Base-by-base conservation (phyloP, 64 coral and sea anemone genomes). In the Montipora capricornis region DNA sequence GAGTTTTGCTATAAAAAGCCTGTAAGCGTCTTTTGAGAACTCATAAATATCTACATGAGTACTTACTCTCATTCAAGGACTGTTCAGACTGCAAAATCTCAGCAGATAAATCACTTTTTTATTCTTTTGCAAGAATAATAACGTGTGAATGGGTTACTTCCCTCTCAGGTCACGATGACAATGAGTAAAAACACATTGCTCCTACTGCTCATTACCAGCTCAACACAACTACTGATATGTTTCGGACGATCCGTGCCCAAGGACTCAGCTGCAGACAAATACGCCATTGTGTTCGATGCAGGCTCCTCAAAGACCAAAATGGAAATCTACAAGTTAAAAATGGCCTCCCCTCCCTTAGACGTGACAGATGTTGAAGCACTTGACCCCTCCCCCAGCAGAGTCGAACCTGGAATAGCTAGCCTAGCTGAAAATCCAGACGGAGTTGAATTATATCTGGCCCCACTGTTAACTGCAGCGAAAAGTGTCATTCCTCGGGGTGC, bases 201-300 rank as follows among this genome's bases (percentile, higher is more conserved):
- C 0, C 12, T 82, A 44, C 24, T 82, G 55, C 53, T 82, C 57
- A 16, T 82, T 20, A 82, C 62, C 24, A 70, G 64, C 2, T 2
- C 17, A 20, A 70, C 64, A 20, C 5, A 20, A 20, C 62, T 70
- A 45, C 44, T 50, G 64, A 85, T 20, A 4, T 70, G 62, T 68
- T 19, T 9, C 26, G 44, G 15, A 70, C 45, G 29, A 49, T 14
- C 37, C 45, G 20, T 45, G 6, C 12, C 11, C 13, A 16, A 12
- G 44, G 44, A 10, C 14, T 16, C 45, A 66, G 44, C 37, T 49
- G 68, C 61, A 14, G 61, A 4, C 61, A 64, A 49, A 19, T 85
- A 85, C 45, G 82, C 64, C 64, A 85, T 85, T 70, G 66, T 70
- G 2, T 85, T 85, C 20, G 82, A 85, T 66, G 82, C 62, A 6